These are phyloP conservation scores for Ceratothoa steindachneri DNA, from an alignment of 2,888 invertebrate species.

Conservation along the genomic window DNA sequence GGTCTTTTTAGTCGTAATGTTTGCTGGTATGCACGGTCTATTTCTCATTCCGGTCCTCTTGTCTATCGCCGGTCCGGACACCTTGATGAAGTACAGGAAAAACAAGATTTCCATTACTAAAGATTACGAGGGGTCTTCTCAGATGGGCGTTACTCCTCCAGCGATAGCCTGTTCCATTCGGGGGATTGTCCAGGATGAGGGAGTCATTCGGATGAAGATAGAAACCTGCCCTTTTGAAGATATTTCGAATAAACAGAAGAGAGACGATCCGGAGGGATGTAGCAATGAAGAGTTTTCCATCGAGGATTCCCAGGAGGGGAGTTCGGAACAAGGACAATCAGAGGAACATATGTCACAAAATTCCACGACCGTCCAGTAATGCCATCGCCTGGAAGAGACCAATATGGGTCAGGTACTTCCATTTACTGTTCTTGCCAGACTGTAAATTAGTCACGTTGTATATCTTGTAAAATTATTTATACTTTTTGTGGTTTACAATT, in stretches of 20 bases:
- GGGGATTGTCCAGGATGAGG: neutral
- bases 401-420: no score
- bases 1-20: constrained; percentile 89
- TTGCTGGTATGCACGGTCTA: constrained; percentile 88
- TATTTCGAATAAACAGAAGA: neutral
- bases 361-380: no score
- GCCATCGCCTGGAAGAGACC: no score
- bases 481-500: no score
- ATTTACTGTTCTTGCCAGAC: no score
- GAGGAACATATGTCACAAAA: no score
- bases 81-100: constrained; percentile 50
- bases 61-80: constrained; percentile 78
- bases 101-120: neutral
- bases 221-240: neutral
- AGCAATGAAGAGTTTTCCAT: constrained; percentile 3
- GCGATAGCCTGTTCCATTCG: neutral
- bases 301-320: neutral
- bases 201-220: neutral
- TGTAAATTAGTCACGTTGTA: no score
- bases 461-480: no score
- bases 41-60: constrained; percentile 80
- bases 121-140: neutral
- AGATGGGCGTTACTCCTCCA: neutral
- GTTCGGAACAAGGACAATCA: no score
- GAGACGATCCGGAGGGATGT: constrained; percentile 4